Percentiles rank a stretch among this genome's conserved stretches.
Conservation (phyloP, 2,888 invertebrate genomes). For the Melanostoma mellinum region DNA sequence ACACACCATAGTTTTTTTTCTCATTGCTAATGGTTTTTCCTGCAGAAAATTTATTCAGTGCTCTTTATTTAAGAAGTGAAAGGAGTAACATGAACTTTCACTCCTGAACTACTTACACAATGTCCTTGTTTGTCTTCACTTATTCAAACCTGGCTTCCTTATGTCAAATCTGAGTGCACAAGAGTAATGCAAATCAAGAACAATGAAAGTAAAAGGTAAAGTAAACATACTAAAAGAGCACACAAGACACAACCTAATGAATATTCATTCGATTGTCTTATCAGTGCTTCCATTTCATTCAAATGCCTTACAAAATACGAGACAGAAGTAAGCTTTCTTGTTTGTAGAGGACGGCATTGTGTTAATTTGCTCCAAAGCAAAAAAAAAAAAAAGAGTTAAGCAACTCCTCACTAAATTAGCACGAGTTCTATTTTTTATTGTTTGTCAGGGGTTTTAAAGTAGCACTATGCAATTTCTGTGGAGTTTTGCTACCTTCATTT, state of each 20-base stretch:
- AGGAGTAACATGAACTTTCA: background rate
- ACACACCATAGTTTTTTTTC: no score
- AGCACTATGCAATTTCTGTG: background rate
- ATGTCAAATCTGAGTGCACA: background rate
- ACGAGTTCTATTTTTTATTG: conserved; percentile 38
- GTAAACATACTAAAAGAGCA: background rate
- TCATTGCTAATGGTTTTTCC: no score
- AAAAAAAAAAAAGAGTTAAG: conserved; percentile 1
- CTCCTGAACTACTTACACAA: background rate
- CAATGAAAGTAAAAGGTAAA: background rate
- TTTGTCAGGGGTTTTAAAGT: conserved; percentile 31
- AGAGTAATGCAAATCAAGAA: background rate
- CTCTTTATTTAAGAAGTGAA: no score
- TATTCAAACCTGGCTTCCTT: no score
- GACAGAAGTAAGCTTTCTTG: conserved; percentile 19
- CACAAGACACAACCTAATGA: conserved; percentile 28
- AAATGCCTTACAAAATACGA: conserved; percentile 3
- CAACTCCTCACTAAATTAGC: conserved; percentile 32
- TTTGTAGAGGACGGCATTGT: conserved; percentile 40
- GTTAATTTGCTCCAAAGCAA: conserved; percentile 25
- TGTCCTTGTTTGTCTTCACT: conserved; percentile 3
- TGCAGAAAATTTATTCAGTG: no score
- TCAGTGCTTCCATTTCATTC: conserved; percentile 33
- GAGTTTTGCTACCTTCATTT: background rate
- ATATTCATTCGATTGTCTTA: conserved; percentile 55